Evolutionary conservation across 2,113 vertebrate genomes (phyloP).

Genomic region (Pungitius pungitius): DNA sequence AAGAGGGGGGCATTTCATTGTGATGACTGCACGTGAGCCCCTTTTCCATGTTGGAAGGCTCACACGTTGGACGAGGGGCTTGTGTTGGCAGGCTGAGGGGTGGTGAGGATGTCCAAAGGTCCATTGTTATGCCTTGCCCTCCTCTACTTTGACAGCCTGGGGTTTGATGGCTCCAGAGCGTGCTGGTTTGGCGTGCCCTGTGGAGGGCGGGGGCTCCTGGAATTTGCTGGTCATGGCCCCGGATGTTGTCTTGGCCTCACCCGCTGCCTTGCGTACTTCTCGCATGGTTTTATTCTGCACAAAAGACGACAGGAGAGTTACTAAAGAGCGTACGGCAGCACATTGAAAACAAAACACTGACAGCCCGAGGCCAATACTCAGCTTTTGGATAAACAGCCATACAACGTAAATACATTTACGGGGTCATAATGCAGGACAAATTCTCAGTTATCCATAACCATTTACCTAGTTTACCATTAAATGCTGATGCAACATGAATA

Average conservation of each 20-base stretch:
- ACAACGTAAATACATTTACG: neutral
- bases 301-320: constrained; percentile 35
- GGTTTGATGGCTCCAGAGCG: constrained; percentile 94
- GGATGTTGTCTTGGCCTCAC: constrained; percentile 83
- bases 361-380: neutral
- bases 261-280: constrained; percentile 76
- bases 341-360: neutral
- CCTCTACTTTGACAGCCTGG: constrained; percentile 90
- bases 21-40: constrained; percentile 42
- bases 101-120: constrained; percentile 64
- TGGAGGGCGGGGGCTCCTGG: constrained; percentile 83
- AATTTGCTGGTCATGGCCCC: constrained; percentile 87
- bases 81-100: constrained; percentile 51
- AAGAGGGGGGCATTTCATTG: constrained; percentile 53
- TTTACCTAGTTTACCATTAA: neutral
- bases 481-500: neutral
- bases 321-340: neutral
- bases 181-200: constrained; percentile 85
- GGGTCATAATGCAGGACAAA: neutral
- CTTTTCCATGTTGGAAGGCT: constrained; percentile 46
- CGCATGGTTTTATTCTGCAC: constrained; percentile 86
- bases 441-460: neutral
- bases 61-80: constrained; percentile 48
- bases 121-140: constrained; percentile 87
- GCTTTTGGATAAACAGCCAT: neutral